Base-by-base conservation (phyloP, 2,888 invertebrate genomes). In the Actias luna region DNA sequence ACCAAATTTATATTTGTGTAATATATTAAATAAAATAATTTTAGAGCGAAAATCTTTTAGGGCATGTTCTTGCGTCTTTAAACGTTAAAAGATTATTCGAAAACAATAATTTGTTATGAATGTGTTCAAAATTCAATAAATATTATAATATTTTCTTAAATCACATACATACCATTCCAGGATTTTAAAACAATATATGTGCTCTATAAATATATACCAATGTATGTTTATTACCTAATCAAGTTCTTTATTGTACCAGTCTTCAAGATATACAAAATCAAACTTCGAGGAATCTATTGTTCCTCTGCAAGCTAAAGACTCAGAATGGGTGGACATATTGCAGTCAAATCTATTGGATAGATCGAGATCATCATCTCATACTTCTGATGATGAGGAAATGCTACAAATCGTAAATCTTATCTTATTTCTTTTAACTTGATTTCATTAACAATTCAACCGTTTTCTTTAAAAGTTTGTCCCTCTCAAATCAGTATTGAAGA, bases 301-400 rank as follows among this genome's bases (percentile, higher is more conserved):
- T 60, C 87, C 92, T 3, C 73, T 93, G 62, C 73, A 89, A 66
- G 91, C 92, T 14, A 89, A 90, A 75, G 93, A 93, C 73, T 93
- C 93, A 0, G 89, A 90, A 80, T 93, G 93, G 93, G 82, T 84
- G 72, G 85, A 89, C 70, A 81, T 88, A 69, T 66, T 87, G 69
- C 83, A 87, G 64, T 66, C 78, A n/a, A 62, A 78, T 46, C 62
- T 69, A 7, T 46, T 70, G 14, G 72, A 73, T 25, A 64, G 69
- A 5, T 64, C 71, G n/a, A 72, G 60, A 61, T 70, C 71, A 29
- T 63, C 74, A 35, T 70, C 66, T 25, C 74, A 73, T 62, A 67
- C 73, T 46, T 74, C 77, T 59, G 83, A 82, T 46, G 87, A 85
- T 61, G 88, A 89, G 71, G 84, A 84, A 81, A 79, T 85, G 76